Conservation (phyloP, 2,113 vertebrate genomes). For the Nibea coibor region DNA sequence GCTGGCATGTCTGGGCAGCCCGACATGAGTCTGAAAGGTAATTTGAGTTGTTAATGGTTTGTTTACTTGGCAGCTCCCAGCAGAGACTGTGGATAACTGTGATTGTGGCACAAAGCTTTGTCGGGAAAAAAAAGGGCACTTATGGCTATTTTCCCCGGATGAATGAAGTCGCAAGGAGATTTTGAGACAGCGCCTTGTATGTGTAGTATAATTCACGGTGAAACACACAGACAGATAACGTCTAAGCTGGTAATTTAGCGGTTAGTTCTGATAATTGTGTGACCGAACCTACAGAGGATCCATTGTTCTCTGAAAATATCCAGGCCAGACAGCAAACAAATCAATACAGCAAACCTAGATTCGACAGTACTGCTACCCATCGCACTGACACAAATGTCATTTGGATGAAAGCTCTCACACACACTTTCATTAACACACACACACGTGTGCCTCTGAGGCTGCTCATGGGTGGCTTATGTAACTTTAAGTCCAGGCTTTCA, state of each 20-base stretch:
- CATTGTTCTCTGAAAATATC: conserved; percentile 52
- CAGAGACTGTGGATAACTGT: conserved; percentile 5
- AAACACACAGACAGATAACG: conserved; percentile 21
- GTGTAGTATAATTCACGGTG: neutral
- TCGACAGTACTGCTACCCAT: conserved; percentile 13
- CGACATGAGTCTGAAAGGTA: conserved; percentile 3
- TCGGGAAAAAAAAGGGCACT: neutral
- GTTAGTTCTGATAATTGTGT: conserved; percentile 11
- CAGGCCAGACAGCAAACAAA: conserved; percentile 46
- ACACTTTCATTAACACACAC: conserved; percentile 15
- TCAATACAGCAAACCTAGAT: conserved; percentile 66
- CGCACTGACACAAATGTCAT: neutral
- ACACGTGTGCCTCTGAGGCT: conserved; percentile 38
- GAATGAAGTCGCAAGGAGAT: neutral
- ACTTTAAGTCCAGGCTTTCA: conserved; percentile 53
- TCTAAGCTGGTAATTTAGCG: neutral
- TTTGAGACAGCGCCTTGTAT: conserved; percentile 10
- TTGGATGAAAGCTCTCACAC: conserved; percentile 38
- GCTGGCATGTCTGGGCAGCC: neutral
- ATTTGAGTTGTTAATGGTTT: conserved; percentile 43
- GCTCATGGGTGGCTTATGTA: conserved; percentile 71
- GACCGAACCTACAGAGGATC: conserved; percentile 39
- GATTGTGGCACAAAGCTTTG: conserved; percentile 18
- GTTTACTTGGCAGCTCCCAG: conserved; percentile 49
- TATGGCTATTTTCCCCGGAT: conserved; percentile 5